These are phyloP conservation scores for Andrena praecox DNA, from an alignment of 2,888 invertebrate species.

Conservation along the genomic window DNA sequence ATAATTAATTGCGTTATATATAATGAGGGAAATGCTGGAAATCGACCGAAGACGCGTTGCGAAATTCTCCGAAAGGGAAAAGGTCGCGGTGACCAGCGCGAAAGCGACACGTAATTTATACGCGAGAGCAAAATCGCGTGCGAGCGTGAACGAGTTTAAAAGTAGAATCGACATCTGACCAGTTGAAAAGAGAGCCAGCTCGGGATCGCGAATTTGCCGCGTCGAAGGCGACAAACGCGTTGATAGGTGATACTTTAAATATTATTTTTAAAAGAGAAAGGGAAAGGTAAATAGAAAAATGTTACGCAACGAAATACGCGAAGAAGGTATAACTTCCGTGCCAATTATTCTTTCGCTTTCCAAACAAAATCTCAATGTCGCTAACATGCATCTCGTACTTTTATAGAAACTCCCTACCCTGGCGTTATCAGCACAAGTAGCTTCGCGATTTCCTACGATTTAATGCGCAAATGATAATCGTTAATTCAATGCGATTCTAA, in stretches of 20 bases:
- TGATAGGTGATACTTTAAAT: not conserved
- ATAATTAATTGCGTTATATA: constrained; percentile 31
- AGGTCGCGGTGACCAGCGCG: constrained; percentile 4
- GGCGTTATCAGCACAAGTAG: not conserved
- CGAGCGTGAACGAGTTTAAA: not conserved
- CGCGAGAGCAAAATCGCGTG: constrained; percentile 24
- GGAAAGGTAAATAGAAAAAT: not conserved
- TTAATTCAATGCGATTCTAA: no score
- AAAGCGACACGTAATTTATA: constrained; percentile 34
- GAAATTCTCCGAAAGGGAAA: constrained; percentile 9
- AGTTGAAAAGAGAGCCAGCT: constrained; percentile 7
- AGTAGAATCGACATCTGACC: constrained; percentile 19
- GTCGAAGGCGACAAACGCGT: no score
- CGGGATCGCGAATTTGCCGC: no score
- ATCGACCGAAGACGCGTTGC: constrained; percentile 3
- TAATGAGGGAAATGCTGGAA: constrained; percentile 33
- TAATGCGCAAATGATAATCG: not conserved
- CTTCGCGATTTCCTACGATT: not conserved
- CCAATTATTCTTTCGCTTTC: not conserved
- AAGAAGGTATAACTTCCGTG: no score
- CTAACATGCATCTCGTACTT: not conserved
- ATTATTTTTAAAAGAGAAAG: not conserved
- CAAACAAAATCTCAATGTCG: not conserved
- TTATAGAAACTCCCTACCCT: no score
- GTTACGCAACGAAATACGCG: no score